Base-by-base conservation (phyloP, 30 jellyfish, hydroid and myxozoan genomes). In the Clytia hemisphaerica region DNA sequence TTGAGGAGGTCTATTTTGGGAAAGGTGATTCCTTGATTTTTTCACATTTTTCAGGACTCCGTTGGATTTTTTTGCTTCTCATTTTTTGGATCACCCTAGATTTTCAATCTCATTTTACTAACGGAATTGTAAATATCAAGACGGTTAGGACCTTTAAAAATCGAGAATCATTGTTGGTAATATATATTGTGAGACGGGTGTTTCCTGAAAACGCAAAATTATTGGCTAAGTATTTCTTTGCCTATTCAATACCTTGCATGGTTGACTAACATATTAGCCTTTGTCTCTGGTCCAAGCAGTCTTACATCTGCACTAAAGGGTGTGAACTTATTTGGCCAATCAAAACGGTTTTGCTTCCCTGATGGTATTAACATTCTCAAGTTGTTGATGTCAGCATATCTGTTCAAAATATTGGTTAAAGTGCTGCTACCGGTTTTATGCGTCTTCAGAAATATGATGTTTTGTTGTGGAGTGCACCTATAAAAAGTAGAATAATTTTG, bases 371-470 rank as follows among this genome's bases (percentile, higher is more conserved):
- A 94, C 26, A 88, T 90, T 3, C 42, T 18, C 5, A 88, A 76
- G 55, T 88, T 94, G 30, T 79, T 85, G 47, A 88, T 28, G 49
- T 88, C 97, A 65, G 93, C 94, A 66, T 61, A 88, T 44, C 97
- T 35, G 73, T 88, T 88, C 48, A 88, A 86, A 24, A 88, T 88
- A 76, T 88, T 88, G 32, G 97, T 80, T 45, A 88, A 70, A 10
- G 97, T 88, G 49, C 97, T 88, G 80, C 97, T 76, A 2, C 92
- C 97, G 1, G 97, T 88, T 54, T 88, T 88, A 82, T 88, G 97
- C 4, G 97, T 88, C 46, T 88, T 88, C 24, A 88, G 10, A 51
- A 88, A 88, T 37, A 77, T 74, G 24, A 88, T 42, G 35, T 63
- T 70, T 7, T 72, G 66, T 29, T 38, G 82, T 27, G 94, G 95